A percentile compares a stretch with the other conserved stretches of the same genome.
phyloP scores from a whole-genome alignment of 2,113 vertebrate genomes.

The Sturnira hondurensis region DNA sequence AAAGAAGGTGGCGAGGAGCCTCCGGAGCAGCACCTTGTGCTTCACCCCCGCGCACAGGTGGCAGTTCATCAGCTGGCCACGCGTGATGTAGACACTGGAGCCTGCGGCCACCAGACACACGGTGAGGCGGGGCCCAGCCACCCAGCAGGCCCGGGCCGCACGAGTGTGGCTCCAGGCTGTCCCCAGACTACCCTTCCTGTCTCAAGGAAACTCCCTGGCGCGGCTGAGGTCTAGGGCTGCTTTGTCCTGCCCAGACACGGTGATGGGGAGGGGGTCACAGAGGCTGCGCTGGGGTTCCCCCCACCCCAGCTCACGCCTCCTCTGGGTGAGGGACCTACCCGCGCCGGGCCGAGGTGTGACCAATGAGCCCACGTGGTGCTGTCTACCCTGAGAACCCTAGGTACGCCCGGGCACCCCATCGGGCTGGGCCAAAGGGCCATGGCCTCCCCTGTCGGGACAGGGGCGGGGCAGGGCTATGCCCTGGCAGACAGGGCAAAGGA shows the following conservation, averaged over 20 bases:
- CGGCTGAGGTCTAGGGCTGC: neutral
- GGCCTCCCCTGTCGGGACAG: rapidly evolving
- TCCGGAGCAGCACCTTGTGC: constrained; percentile 94
- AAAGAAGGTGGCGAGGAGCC: constrained; percentile 96
- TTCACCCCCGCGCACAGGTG: constrained; percentile 96
- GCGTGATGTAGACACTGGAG: constrained; percentile 94
- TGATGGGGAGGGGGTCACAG: rapidly evolving
- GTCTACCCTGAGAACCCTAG: neutral
- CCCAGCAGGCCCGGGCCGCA: no score
- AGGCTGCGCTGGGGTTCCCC: neutral
- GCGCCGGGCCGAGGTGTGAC: neutral
- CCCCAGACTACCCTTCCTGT: neutral
- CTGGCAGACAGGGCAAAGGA: neutral
- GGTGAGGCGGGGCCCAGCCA: neutral
- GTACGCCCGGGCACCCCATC: rapidly evolving
- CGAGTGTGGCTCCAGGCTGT: neutral
- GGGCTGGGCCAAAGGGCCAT: neutral
- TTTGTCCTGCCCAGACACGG: no score
- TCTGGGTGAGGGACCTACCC: rapidly evolving
- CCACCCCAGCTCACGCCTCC: neutral
- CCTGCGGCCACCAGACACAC: constrained; percentile 75
- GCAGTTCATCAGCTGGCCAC: constrained; percentile 98
- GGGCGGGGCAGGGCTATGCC: no score
- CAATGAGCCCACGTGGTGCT: rapidly evolving
- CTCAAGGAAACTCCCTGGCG: neutral